Conservation (phyloP, 2,797 vertebrate species). For the Spinus olivaceus region DNA sequence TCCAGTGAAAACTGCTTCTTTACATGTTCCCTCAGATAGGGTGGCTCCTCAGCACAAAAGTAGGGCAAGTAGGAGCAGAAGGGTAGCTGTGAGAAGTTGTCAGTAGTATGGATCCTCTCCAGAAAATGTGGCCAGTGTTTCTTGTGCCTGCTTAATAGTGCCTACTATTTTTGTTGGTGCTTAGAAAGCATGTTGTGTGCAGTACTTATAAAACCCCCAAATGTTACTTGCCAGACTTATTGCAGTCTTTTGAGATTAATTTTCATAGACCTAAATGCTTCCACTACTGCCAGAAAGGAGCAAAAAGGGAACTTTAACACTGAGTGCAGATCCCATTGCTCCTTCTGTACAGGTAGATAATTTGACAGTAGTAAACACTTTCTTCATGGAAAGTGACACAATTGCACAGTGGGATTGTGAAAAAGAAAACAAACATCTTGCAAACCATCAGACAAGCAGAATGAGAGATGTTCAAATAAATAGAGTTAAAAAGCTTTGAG, state of each 20-base stretch:
- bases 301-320: background rate
- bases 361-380: constrained; percentile 38
- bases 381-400: constrained; percentile 44
- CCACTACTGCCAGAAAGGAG: background rate
- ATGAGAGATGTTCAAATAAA: background rate
- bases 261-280: constrained; percentile 8
- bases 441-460: background rate
- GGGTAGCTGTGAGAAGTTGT: constrained; percentile 1
- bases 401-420: background rate
- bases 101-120: constrained; percentile 7
- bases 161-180: background rate
- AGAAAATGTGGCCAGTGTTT: background rate
- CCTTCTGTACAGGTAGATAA: constrained; percentile 37
- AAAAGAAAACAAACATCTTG: constrained; percentile 29
- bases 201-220: background rate
- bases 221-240: background rate
- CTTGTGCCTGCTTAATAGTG: constrained; percentile 2
- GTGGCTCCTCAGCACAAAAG: background rate
- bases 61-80: constrained; percentile 28
- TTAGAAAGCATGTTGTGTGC: background rate
- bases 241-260: background rate
- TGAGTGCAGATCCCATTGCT: background rate
- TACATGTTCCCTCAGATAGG: background rate
- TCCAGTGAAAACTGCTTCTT: background rate
- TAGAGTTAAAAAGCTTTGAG: background rate